A percentile compares a stretch with the other conserved stretches of the same genome.
These are phyloP conservation scores for Orthosia gracilis DNA, from an alignment of 2,888 invertebrate species.

Conservation along the genomic window DNA sequence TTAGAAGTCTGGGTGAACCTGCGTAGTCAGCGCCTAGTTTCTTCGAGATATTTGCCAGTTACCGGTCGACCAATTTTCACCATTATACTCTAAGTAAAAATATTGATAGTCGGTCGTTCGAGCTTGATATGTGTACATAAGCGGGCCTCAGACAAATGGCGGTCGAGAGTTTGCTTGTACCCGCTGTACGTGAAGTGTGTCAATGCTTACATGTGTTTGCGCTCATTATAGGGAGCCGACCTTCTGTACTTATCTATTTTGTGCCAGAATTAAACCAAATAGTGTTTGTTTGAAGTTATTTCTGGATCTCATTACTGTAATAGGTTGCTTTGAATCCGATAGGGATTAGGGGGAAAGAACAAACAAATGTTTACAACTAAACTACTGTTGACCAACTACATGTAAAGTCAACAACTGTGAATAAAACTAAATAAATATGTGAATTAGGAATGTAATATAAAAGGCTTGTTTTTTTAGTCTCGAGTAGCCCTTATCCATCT, in stretches of 20 bases:
- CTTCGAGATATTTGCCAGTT: too few relatives aligned
- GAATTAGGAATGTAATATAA: too few relatives aligned
- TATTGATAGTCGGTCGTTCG: too few relatives aligned
- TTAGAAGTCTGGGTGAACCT: not conserved
- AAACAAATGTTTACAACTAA: not conserved
- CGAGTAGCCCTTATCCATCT: not conserved
- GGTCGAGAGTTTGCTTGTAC: not conserved
- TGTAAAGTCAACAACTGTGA: too few relatives aligned
- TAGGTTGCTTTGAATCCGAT: slow-evolving; percentile 29
- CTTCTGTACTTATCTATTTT: not conserved
- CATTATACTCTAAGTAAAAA: too few relatives aligned
- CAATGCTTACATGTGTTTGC: not conserved
- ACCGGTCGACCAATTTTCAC: too few relatives aligned
- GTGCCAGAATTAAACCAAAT: slow-evolving; percentile 22
- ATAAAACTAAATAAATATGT: too few relatives aligned
- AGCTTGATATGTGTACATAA: too few relatives aligned
- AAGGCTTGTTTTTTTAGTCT: not conserved
- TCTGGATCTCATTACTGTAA: slow-evolving; percentile 30
- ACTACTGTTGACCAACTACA: too few relatives aligned
- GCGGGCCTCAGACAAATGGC: not conserved
- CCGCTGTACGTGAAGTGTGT: not conserved
- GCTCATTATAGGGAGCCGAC: not conserved
- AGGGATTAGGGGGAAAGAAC: not conserved
- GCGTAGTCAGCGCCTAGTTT: too few relatives aligned
- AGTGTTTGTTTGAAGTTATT: slow-evolving; percentile 46